Percentiles rank a stretch among this genome's conserved stretches.
phyloP scores from a whole-genome alignment of 1,140 invertebrate genomes.

The Phymastichus coffea region DNA sequence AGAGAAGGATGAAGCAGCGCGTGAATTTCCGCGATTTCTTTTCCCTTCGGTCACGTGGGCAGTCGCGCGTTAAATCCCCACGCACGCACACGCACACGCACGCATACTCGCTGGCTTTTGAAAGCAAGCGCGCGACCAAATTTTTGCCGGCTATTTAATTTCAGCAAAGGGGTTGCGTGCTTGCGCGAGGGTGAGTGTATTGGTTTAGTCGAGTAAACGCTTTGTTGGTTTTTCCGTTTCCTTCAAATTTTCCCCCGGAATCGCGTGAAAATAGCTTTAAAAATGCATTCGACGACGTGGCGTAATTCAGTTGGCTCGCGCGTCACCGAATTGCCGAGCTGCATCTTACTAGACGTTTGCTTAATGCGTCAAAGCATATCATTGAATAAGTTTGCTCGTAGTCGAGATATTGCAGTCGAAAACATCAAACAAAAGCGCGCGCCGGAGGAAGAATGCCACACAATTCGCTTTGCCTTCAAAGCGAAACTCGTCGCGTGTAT shows the following conservation, averaged over 20 bases:
- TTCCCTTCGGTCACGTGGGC: background rate
- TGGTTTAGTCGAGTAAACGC: too few relatives aligned
- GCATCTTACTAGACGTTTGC: too few relatives aligned
- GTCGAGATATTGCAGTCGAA: background rate
- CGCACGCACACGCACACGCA: background rate
- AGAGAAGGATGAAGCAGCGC: conserved; percentile 1
- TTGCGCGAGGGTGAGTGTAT: too few relatives aligned
- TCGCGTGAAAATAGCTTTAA: background rate
- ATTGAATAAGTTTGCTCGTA: too few relatives aligned
- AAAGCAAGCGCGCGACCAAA: conserved; percentile 5
- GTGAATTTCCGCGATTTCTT: conserved; percentile 12
- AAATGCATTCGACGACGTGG: background rate
- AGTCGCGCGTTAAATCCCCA: conserved; percentile 15
- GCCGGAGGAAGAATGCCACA: background rate
- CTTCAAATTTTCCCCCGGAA: conserved; percentile 4
- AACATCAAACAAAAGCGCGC: conserved; percentile 6
- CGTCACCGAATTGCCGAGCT: too few relatives aligned
- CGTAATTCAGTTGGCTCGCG: too few relatives aligned
- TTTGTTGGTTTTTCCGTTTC: background rate
- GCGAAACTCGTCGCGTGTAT: background rate
- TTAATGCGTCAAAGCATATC: too few relatives aligned
- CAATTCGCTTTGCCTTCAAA: background rate
- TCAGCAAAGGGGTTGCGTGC: background rate
- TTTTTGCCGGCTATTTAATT: conserved; percentile 26
- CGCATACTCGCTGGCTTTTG: background rate